Evolutionary conservation across 2,113 vertebrate genomes (phyloP).

Genomic region (Xiphophorus couchianus): DNA sequence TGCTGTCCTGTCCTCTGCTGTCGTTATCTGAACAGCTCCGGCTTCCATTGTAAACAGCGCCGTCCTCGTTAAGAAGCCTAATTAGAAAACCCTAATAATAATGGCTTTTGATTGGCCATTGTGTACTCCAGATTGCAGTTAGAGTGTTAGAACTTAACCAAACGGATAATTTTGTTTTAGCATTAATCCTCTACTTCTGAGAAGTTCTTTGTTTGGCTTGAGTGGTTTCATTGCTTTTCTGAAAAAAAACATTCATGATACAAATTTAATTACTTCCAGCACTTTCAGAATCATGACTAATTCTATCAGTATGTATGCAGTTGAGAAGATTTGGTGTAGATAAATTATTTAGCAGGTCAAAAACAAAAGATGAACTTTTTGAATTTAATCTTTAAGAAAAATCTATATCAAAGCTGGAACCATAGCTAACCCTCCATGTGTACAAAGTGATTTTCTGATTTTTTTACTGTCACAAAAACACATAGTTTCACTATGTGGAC

Average conservation of each 20-base stretch:
- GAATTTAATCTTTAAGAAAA: too few relatives aligned
- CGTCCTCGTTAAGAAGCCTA: constrained; percentile 62
- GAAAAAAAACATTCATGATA: constrained; percentile 15
- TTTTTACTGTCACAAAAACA: too few relatives aligned
- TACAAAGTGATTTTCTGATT: neutral
- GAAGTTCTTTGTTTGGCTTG: constrained; percentile 61
- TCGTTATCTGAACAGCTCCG: constrained; percentile 49
- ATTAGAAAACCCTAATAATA: constrained; percentile 68
- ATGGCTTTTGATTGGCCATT: constrained; percentile 62
- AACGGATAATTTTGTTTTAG: constrained; percentile 51
- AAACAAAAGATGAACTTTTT: neutral
- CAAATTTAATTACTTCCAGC: constrained; percentile 55
- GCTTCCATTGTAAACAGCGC: constrained; percentile 64
- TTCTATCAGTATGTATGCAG: neutral
- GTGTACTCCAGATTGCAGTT: constrained; percentile 59
- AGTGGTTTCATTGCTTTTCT: constrained; percentile 58
- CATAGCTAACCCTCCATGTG: neutral
- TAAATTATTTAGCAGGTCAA: neutral
- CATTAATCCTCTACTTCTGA: constrained; percentile 48
- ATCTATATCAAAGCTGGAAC: neutral
- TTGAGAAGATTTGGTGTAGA: neutral
- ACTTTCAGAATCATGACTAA: neutral
- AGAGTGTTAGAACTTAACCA: constrained; percentile 53
- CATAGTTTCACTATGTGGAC: too few relatives aligned
- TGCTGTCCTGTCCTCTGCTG: constrained; percentile 45